These are phyloP conservation scores for Asobara japonica DNA, from an alignment of 1,140 invertebrate genomes.

Conservation along the genomic window DNA sequence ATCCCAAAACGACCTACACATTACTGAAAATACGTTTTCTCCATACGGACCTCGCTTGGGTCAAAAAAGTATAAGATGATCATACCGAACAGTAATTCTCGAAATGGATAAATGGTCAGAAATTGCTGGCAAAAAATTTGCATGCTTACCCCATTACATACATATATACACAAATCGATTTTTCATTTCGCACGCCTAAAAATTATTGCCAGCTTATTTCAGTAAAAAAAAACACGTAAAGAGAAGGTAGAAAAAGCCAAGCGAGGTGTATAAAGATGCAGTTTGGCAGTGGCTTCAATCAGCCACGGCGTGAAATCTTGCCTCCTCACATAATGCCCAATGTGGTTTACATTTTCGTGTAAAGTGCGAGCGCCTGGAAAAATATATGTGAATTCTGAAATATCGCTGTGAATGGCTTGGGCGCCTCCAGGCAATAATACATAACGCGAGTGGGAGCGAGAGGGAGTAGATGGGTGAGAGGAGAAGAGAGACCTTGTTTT, in stretches of 20 bases:
- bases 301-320: neutral
- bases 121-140: no score
- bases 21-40: no score
- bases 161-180: no score
- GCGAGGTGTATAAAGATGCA: neutral
- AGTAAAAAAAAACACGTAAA: neutral
- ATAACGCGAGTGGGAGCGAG: neutral
- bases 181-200: no score
- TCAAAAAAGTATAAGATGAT: no score
- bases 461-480: neutral
- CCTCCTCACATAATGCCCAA: neutral
- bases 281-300: neutral
- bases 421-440: neutral
- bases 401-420: neutral
- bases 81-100: no score
- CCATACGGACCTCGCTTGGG: no score
- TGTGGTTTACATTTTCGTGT: neutral
- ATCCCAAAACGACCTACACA: no score
- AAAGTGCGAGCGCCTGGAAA: neutral
- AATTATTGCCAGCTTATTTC: neutral
- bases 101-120: no score
- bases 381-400: conserved; percentile 8
- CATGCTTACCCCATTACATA: no score
- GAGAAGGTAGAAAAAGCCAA: neutral
- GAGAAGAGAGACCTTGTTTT: conserved; percentile 48